Percentiles rank a stretch among this genome's conserved stretches.
Conservation (phyloP, 37 sponge, comb jelly and placozoan species). For the Aplysina aerophoba region DNA sequence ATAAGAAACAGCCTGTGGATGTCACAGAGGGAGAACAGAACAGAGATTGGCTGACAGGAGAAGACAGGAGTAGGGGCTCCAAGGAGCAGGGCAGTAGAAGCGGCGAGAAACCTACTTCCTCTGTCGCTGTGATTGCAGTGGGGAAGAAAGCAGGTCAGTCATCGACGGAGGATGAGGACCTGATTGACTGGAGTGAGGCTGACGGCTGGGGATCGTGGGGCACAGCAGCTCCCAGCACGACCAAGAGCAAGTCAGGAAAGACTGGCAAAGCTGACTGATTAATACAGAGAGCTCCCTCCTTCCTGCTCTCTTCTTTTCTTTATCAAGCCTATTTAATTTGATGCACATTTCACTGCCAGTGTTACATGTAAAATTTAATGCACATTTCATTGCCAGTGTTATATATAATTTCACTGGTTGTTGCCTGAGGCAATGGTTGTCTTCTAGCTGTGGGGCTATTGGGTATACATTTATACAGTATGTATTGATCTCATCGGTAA, state of each 20-base stretch:
- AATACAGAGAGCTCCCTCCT: not conserved
- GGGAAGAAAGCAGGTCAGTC: not conserved
- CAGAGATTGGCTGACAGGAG: too few relatives aligned
- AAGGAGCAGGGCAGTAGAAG: too few relatives aligned
- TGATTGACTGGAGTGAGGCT: constrained; percentile 19
- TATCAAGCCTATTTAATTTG: too few relatives aligned
- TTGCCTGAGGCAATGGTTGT: not conserved
- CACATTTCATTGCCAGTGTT: not conserved
- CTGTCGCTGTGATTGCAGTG: not conserved
- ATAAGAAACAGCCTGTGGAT: not conserved
- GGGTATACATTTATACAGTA: not conserved
- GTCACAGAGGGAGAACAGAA: not conserved
- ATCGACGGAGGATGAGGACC: not conserved
- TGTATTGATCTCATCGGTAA: not conserved
- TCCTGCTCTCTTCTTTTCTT: not conserved
- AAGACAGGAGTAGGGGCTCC: too few relatives aligned
- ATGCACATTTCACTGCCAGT: not conserved
- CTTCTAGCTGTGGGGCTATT: not conserved
- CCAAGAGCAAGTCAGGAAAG: not conserved
- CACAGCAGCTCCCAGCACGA: too few relatives aligned
- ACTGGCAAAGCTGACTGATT: not conserved
- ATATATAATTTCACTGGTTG: not conserved
- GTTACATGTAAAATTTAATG: not conserved
- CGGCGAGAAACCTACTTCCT: too few relatives aligned
- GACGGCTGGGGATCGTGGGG: constrained; percentile 17